phyloP scores from a whole-genome alignment of 2,797 vertebrate species.

The Pipistrellus pygmaeus region DNA sequence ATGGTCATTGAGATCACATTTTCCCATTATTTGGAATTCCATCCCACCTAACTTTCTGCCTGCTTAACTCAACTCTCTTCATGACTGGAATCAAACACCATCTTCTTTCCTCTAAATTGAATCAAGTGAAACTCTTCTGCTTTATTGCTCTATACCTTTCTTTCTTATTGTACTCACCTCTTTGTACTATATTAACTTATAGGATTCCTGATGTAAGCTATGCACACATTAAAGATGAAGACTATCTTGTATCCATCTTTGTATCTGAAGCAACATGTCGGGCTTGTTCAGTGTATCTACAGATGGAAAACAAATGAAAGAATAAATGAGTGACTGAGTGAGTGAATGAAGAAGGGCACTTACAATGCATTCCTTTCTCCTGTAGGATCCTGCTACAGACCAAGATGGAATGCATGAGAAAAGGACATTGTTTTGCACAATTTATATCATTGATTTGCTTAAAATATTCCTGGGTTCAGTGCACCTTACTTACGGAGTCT shows the following conservation, averaged over 20 bases:
- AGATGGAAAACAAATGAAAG: slow-evolving; percentile 25
- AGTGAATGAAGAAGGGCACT: background rate
- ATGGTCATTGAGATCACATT: rapidly evolving
- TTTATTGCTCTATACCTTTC: background rate
- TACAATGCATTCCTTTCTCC: background rate
- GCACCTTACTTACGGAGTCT: background rate
- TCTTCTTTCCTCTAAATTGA: background rate
- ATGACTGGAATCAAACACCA: background rate
- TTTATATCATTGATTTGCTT: background rate
- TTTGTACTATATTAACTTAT: background rate
- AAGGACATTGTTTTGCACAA: background rate
- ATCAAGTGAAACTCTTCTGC: background rate
- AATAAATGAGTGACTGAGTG: background rate
- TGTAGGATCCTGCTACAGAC: background rate
- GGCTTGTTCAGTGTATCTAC: background rate
- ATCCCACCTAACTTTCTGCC: background rate
- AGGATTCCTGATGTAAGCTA: background rate
- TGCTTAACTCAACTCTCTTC: background rate
- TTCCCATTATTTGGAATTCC: background rate
- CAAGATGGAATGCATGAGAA: background rate
- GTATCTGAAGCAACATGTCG: background rate
- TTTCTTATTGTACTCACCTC: background rate
- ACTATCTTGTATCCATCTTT: background rate
- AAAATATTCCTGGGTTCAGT: background rate
- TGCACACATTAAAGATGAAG: background rate